Base-by-base conservation (phyloP, 2,888 invertebrate species). In the Gari tellinella region DNA sequence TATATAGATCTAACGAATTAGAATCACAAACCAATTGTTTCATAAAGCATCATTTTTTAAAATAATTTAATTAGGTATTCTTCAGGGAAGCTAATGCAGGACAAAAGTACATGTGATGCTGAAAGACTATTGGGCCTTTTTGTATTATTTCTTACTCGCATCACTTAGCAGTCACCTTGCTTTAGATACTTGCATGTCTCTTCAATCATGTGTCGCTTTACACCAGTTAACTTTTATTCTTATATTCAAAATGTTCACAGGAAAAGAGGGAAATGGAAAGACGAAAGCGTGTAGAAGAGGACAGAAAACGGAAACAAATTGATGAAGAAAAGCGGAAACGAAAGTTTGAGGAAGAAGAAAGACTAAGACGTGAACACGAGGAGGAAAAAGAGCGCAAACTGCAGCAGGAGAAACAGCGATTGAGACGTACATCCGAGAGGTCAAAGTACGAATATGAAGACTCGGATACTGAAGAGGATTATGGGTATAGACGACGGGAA, bases 201-300 rank as follows among this genome's bases (percentile, higher is more conserved):
- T n/a, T n/a, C n/a, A n/a, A n/a, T n/a, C n/a, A n/a, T n/a, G n/a
- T n/a, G n/a, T n/a, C n/a, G n/a, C n/a, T n/a, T n/a, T n/a, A n/a
- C n/a, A n/a, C n/a, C n/a, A n/a, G n/a, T n/a, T n/a, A 31, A 31
- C 31, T 31, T 31, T 31, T 31, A 10, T 31, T 7, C 4, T 10
- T 31, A 31, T 31, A 31, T 10, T 31, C 31, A 31, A 31, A 7
- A 31, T 31, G 10, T 10, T 53, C 63, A 10, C 41, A 83, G 83
- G 82, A 82, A 57, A 69, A 40, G 26, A 66, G 56, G 58, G 80
- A 82, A 51, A 70, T 43, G 37, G 79, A 75, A 56, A 63, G 72
- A 46, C 57, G 77, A 21, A 63, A 53, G 21, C 72, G 65, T 41
- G 37, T 49, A 26, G 75, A 78, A 60, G 72, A 77, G 45, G 73